phyloP scores from a whole-genome alignment of 2,888 invertebrate species.

The Brachyptera putata region DNA sequence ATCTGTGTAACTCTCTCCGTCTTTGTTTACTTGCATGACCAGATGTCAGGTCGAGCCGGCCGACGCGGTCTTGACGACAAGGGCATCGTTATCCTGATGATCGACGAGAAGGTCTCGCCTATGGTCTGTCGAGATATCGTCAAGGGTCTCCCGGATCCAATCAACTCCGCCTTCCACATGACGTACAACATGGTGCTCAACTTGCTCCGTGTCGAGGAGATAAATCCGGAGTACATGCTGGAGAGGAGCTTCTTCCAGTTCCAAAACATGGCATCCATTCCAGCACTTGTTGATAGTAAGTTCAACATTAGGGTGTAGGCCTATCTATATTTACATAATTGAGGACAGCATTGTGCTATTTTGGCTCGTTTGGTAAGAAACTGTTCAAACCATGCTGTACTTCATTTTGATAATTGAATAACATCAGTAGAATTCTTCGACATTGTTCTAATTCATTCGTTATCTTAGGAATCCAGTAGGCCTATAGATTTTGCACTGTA shows the following conservation, averaged over 20 bases:
- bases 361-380: no score
- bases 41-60: conserved; percentile 99
- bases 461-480: no score
- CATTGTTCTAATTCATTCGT: no score
- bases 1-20: no score
- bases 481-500: no score
- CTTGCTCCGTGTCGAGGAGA: conserved; percentile 94
- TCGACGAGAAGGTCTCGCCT: conserved; percentile 84
- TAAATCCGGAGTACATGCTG: conserved; percentile 99
- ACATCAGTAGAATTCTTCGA: no score
- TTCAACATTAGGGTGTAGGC: no score
- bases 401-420: no score
- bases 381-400: no score
- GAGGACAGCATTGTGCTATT: no score
- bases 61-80: conserved; percentile 95
- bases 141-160: conserved; percentile 90
- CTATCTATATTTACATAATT: no score
- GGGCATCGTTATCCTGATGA: conserved; percentile 96
- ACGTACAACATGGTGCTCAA: conserved; percentile 99
- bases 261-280: conserved; percentile 95
- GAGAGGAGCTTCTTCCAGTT: conserved; percentile 98
- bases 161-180: conserved; percentile 98
- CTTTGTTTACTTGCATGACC: no score
- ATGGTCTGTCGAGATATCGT: conserved; percentile 69
- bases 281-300: conserved; percentile 80